These are phyloP conservation scores for Tribolium madens DNA, from an alignment of 1,140 invertebrate species.

Conservation along the genomic window DNA sequence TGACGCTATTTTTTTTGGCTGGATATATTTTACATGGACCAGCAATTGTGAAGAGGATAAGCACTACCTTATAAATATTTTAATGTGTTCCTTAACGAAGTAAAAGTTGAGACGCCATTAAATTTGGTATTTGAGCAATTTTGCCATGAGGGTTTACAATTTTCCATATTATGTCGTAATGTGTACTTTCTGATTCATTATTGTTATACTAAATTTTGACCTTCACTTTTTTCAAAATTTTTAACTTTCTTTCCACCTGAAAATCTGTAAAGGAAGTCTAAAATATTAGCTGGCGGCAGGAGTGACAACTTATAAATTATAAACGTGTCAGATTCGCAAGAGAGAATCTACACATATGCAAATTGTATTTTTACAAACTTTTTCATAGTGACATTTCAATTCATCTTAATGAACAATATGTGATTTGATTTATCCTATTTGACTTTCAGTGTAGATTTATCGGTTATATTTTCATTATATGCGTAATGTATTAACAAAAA, in stretches of 20 bases:
- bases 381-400: too few species aligned
- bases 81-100: conserved; percentile 3
- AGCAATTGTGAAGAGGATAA: not conserved
- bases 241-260: not conserved
- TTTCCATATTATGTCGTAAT: conserved; percentile 12
- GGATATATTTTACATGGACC: conserved; percentile 46
- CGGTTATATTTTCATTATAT: conserved; percentile 5
- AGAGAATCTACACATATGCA: not conserved
- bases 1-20: conserved; percentile 19
- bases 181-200: conserved; percentile 6
- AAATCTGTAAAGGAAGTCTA: not conserved
- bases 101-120: conserved; percentile 26
- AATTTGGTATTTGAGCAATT: conserved; percentile 28
- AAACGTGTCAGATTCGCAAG: too few species aligned
- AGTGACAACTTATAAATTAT: too few species aligned
- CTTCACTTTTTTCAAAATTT: not conserved
- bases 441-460: not conserved
- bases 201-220: not conserved
- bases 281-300: too few species aligned
- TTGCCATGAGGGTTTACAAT: conserved; percentile 23
- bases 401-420: too few species aligned
- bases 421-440: not conserved
- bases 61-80: not conserved
- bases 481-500: not conserved
- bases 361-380: not conserved